These are phyloP conservation scores for Ericerus pela DNA, from an alignment of 1,140 invertebrate genomes.

Conservation along the genomic window DNA sequence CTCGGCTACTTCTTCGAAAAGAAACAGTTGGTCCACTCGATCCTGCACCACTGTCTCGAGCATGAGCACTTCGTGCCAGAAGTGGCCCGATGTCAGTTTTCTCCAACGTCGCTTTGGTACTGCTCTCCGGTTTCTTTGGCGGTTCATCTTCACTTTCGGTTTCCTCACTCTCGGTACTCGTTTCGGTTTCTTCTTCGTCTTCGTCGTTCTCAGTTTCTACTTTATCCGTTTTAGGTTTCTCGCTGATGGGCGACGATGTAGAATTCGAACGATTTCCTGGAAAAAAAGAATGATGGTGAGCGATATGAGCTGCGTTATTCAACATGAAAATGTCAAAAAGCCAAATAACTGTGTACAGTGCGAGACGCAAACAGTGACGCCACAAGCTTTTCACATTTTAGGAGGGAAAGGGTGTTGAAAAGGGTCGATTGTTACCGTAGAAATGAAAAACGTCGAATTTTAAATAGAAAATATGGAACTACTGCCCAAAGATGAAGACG, in stretches of 20 bases:
- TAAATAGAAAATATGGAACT: too few species aligned
- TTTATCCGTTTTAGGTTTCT: constrained; percentile 14
- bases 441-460: too few species aligned
- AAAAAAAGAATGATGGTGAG: not conserved
- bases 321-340: not conserved
- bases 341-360: too few species aligned
- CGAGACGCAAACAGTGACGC: too few species aligned
- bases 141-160: constrained; percentile 54
- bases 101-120: constrained; percentile 40
- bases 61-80: constrained; percentile 56
- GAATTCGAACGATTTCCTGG: not conserved
- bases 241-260: not conserved
- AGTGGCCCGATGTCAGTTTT: constrained; percentile 62
- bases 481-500: too few species aligned
- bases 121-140: constrained; percentile 21
- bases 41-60: constrained; percentile 33
- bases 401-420: too few species aligned
- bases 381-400: too few species aligned
- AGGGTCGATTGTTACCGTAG: too few species aligned
- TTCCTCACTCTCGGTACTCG: constrained; percentile 43
- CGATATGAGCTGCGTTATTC: not conserved
- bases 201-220: constrained; percentile 26
- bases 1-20: constrained; percentile 19
- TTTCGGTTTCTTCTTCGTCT: constrained; percentile 38
- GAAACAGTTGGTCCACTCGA: constrained; percentile 13